These are phyloP conservation scores for Aphaenogaster rudis DNA, from an alignment of 1,140 invertebrate genomes.

Conservation along the genomic window DNA sequence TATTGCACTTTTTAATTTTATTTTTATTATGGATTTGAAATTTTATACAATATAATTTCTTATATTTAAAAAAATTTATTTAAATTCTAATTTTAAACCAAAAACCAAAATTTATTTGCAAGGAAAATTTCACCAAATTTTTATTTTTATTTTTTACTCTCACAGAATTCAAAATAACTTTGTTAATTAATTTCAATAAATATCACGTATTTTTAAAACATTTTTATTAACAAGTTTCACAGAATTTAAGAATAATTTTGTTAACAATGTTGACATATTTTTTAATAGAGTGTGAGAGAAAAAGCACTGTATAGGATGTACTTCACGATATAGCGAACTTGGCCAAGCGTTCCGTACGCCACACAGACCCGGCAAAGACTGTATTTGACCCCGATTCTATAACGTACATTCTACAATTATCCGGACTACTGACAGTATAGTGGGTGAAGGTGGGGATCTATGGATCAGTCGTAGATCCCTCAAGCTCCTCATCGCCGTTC, in stretches of 20 bases:
- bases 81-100: neutral
- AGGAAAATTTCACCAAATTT: neutral
- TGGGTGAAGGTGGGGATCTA: neutral
- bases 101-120: neutral
- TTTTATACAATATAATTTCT: neutral
- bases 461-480: neutral
- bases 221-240: neutral
- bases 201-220: neutral
- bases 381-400: neutral
- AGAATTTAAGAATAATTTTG: neutral
- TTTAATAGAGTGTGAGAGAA: neutral
- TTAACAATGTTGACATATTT: neutral
- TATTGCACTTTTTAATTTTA: neutral
- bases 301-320: neutral
- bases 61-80: neutral
- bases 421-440: neutral
- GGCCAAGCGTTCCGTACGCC: neutral
- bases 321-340: neutral
- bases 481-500: neutral
- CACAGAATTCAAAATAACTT: neutral
- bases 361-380: conserved; percentile 22
- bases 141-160: neutral
- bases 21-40: neutral
- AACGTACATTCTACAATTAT: neutral
- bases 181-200: neutral